Conservation (phyloP, 2,888 invertebrate species). For the Cantharis flavilabris region DNA sequence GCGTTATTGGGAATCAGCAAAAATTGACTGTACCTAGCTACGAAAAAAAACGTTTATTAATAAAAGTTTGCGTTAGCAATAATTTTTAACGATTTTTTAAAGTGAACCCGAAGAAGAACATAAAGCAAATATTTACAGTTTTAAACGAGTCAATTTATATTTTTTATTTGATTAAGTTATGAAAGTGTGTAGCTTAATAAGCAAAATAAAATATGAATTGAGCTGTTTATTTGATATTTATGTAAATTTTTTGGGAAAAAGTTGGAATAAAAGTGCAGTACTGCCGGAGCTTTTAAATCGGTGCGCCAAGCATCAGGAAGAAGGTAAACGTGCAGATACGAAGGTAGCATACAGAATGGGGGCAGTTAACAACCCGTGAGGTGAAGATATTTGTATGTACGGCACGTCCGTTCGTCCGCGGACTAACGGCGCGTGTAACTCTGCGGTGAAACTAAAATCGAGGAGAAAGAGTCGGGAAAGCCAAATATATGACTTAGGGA, state of each 20-base stretch:
- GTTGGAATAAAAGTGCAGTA: conserved; percentile 17
- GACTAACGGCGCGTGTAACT: conserved; percentile 55
- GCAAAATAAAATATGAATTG: neutral
- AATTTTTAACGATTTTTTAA: neutral
- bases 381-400: conserved; percentile 43
- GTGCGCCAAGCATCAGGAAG: conserved; percentile 26
- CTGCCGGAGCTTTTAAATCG: conserved; percentile 23
- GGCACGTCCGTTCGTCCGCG: conserved; percentile 43
- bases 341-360: conserved; percentile 44
- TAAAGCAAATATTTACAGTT: neutral
- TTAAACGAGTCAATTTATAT: neutral
- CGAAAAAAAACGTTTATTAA: neutral
- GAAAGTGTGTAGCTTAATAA: neutral
- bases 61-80: neutral
- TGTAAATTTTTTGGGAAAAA: conserved; percentile 3
- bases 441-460: conserved; percentile 42
- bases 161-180: neutral
- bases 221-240: neutral
- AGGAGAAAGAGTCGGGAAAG: conserved; percentile 34
- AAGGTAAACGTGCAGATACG: conserved; percentile 41
- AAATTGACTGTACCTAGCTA: too few relatives aligned
- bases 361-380: conserved; percentile 43
- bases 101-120: neutral
- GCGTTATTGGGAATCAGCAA: neutral
- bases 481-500: conserved; percentile 37